phyloP scores from a whole-genome alignment of 2,113 vertebrate genomes.

The Colistium nudipinnis region DNA sequence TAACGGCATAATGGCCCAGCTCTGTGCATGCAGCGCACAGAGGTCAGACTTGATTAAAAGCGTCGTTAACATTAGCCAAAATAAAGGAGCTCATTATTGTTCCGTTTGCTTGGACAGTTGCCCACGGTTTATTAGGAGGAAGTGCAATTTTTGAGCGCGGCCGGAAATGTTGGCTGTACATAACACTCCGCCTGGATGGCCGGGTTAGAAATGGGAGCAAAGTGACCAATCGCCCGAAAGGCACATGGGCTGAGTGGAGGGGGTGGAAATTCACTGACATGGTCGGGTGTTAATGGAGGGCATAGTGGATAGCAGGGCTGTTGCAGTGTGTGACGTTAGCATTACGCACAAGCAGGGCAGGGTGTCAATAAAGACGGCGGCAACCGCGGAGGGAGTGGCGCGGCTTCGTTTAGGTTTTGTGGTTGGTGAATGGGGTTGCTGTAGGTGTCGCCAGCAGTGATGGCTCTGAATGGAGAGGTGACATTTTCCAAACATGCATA shows the following conservation, averaged over 20 bases:
- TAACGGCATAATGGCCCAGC: conserved; percentile 19
- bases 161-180: conserved; percentile 51
- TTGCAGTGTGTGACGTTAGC: conserved; percentile 42
- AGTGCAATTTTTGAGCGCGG: conserved; percentile 57
- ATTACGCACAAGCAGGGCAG: conserved; percentile 44
- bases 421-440: conserved; percentile 13
- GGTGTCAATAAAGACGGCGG: conserved; percentile 48
- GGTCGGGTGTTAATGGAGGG: conserved; percentile 56
- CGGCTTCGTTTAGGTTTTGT: conserved; percentile 19
- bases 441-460: not conserved
- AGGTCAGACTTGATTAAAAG: conserved; percentile 55
- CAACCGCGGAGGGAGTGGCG: not conserved
- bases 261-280: conserved; percentile 71
- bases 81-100: conserved; percentile 38
- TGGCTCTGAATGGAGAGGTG: not conserved
- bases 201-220: conserved; percentile 46
- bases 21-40: conserved; percentile 25
- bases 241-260: conserved; percentile 30
- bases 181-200: conserved; percentile 44
- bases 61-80: conserved; percentile 42
- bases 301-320: conserved; percentile 47
- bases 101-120: conserved; percentile 39
- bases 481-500: not conserved
- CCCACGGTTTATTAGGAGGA: conserved; percentile 42
- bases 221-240: conserved; percentile 45